Evolutionary conservation across 2,797 vertebrate species (phyloP).

Genomic region (Lacerta viridis): DNA sequence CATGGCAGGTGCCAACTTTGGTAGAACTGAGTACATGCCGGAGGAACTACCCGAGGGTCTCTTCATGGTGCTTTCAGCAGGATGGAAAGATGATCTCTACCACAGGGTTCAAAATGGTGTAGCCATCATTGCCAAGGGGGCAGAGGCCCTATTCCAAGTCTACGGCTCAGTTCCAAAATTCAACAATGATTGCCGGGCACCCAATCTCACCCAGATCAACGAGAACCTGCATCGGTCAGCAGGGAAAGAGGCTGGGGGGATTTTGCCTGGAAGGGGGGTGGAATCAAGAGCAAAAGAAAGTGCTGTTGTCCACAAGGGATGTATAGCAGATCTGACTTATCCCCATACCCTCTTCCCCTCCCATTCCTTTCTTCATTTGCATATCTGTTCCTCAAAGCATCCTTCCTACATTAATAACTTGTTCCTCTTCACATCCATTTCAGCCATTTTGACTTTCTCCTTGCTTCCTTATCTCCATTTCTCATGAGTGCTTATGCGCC

Average conservation of each 20-base stretch:
- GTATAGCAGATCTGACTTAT: background rate
- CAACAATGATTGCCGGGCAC: slow-evolving; percentile 91
- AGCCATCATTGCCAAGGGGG: slow-evolving; percentile 92
- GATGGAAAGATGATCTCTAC: slow-evolving; percentile 92
- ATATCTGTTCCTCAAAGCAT: background rate
- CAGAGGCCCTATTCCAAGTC: slow-evolving; percentile 90
- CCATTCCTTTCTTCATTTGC: background rate
- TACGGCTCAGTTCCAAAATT: slow-evolving; percentile 92
- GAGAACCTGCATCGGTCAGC: slow-evolving; percentile 83
- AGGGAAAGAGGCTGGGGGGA: slow-evolving; percentile 58
- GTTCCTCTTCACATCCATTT: background rate
- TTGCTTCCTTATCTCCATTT: background rate
- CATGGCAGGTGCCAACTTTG: slow-evolving; percentile 91
- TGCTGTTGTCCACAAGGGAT: background rate
- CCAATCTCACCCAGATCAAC: slow-evolving; percentile 84
- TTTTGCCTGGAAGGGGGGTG: background rate
- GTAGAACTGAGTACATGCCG: slow-evolving; percentile 82
- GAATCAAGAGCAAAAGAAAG: background rate
- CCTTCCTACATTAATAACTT: background rate
- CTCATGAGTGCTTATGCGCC: too few relatives aligned
- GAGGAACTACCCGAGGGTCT: slow-evolving; percentile 88
- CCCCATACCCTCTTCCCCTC: background rate
- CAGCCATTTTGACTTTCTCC: background rate
- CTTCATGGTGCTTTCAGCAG: slow-evolving; percentile 91
- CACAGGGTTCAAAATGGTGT: slow-evolving; percentile 90